Evolutionary conservation across 2,888 invertebrate species (phyloP), one percentile per base, ranked within the genome.

Genomic region (Drosophila kanekoi): DNA sequence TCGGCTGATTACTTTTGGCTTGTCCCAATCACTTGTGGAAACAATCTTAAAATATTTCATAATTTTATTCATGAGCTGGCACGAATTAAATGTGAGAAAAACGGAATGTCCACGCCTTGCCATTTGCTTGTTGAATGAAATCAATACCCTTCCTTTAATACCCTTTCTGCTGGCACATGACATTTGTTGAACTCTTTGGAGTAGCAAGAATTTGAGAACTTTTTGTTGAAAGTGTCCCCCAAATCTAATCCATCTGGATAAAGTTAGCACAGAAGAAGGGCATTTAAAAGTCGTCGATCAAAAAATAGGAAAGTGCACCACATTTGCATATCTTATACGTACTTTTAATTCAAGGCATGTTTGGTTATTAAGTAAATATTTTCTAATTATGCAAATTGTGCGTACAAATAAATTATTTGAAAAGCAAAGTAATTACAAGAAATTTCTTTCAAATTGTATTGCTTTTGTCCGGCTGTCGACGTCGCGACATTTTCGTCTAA

Each of bases 51-150:
- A 54, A 49, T 60, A 38, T 56, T 52, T 52, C 9, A 53, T 76
- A 78, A 76, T 76, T 68, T 78, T 76, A 74, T 79, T 65, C 79
- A 79, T 76, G 76, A 75, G 74, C 47, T 78, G 59, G 20, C 45
- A 37, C 67, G 57, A 75, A 53, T 57, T 78, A 56, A 54, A 58
- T 32, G 43, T 47, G 59, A 43, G 38, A 6, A 45, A 54, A 62
- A 33, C 33, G 44, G 52, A 49, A 70, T 76, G 64, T 56, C 49
- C 62, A 65, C 57, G 56, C 68, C 57, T 28, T 28, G 14, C 5
- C 5, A 2, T 6, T 71, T 48, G 35, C 14, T 38, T 33, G 45
- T 18, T 5, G 10, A 52, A 32, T 44, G 20, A 56, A 52, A 59
- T 63, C 48, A 59, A 67, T 35, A 58, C 53, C 61, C 38, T 49